Base-by-base conservation (phyloP, 2,888 invertebrate species). In the Phalangium opilio region DNA sequence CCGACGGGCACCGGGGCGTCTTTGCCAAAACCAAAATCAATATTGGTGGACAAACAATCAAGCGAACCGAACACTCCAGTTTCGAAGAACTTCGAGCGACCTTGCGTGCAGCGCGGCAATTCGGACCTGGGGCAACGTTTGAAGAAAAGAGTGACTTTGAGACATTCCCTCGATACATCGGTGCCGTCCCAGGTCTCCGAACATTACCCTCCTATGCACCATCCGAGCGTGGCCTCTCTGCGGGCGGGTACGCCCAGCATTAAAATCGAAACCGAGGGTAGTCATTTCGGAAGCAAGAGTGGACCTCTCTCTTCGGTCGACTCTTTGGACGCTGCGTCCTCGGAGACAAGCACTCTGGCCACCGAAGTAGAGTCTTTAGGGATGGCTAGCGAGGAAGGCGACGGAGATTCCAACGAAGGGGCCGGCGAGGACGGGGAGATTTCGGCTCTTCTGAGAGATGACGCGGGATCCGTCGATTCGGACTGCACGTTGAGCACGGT, bases 91-190 rank as follows among this genome's bases (percentile, higher is more conserved):
- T 75, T 73, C 62, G 71, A 57, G 20, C 42, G 57, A 44, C 59
- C 63, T 43, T 27, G 27, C 27, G 67, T 70, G 62, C 62, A 63
- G 45, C 55, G 69, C 33, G 52, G 50, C 36, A 47, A 52, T 38
- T 52, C 52, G 4, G 84, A 84, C 64, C 74, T 84, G 57, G 80
- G 82, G 55, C 79, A 77, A 64, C 75, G 83, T 63, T 79, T 82
- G 60, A 79, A 82, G 64, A 86, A 86, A 69, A 77, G 81, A 67
- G 84, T 85, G 49, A 84, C 85, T 43, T 75, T 85, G 61, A 79
- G 85, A 15, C 56, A 56, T 36, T 56, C 56, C 10, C 50, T 56
- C 11, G 56, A 56, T 2, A 38, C 38, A 14, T 8, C 38, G 27
- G 27, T 8, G 27, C 8, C 27, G 27, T 27, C 27, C 8, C 27